Percentiles rank a stretch among this genome's conserved stretches.
These are phyloP conservation scores for Acrobasis repandana DNA, from an alignment of 2,888 invertebrate species.

Conservation along the genomic window DNA sequence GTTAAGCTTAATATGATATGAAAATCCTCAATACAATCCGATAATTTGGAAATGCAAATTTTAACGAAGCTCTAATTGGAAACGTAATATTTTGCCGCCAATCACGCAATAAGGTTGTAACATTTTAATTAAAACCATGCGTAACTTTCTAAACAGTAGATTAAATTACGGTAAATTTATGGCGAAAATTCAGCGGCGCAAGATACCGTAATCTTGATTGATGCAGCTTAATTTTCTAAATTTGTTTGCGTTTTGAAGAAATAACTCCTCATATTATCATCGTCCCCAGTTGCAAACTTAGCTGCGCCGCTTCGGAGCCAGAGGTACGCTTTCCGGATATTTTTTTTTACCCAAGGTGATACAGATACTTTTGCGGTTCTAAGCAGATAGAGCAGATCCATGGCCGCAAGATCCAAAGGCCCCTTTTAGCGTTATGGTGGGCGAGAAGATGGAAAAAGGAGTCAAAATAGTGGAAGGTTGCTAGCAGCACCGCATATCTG, in stretches of 20 bases:
- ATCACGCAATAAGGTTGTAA: constrained; percentile 28
- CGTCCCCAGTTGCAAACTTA: too few relatives aligned
- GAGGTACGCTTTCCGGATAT: too few relatives aligned
- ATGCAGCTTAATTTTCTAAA: constrained; percentile 8
- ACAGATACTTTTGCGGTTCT: too few relatives aligned
- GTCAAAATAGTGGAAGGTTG: too few relatives aligned
- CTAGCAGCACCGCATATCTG: too few relatives aligned
- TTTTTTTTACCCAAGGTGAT: too few relatives aligned
- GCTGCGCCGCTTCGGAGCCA: too few relatives aligned
- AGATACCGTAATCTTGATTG: constrained; percentile 21
- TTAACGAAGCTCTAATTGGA: constrained; percentile 27
- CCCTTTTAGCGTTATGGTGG: too few relatives aligned
- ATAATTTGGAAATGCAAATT: not conserved
- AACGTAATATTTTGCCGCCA: constrained; percentile 28
- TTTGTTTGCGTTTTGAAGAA: not conserved
- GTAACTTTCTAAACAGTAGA: constrained; percentile 31
- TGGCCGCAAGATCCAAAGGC: too few relatives aligned
- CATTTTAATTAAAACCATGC: constrained; percentile 36
- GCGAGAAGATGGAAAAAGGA: too few relatives aligned
- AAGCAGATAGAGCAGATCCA: too few relatives aligned
- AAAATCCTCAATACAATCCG: not conserved
- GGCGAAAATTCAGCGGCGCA: constrained; percentile 21
- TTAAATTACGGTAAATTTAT: constrained; percentile 26
- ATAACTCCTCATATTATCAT: not conserved
- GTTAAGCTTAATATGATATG: not conserved